Percentiles rank a stretch among this genome's conserved stretches.
phyloP scores from a whole-genome alignment of 2,888 invertebrate genomes.

The Dexiosoma caninum region DNA sequence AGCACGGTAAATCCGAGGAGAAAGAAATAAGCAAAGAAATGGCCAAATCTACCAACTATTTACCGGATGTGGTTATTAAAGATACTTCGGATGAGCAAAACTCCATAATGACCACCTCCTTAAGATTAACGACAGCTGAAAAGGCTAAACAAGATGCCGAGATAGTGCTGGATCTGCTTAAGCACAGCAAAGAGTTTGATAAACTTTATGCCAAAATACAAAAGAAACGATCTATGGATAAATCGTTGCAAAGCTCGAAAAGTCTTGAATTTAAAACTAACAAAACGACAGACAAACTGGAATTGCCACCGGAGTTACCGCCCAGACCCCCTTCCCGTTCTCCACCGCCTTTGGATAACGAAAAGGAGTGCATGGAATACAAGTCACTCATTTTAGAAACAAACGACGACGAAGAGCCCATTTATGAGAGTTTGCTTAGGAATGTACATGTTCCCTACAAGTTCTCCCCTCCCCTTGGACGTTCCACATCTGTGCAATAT shows the following conservation, averaged over 20 bases:
- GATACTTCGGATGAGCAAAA: conserved; percentile 58
- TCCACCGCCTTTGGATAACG: conserved; percentile 73
- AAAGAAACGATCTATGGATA: conserved; percentile 75
- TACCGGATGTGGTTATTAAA: conserved; percentile 66
- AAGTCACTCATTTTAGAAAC: conserved; percentile 42
- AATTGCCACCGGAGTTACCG: conserved; percentile 67
- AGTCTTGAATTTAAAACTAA: conserved; percentile 59
- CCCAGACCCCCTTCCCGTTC: conserved; percentile 76
- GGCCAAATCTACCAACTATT: conserved; percentile 19
- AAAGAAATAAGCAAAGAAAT: conserved; percentile 30
- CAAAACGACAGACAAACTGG: background rate
- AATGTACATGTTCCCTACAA: conserved; percentile 78
- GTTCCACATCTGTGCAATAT: conserved; percentile 74
- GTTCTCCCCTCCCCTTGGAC: conserved; percentile 75
- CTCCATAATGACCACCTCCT: conserved; percentile 57
- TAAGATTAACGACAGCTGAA: conserved; percentile 79
- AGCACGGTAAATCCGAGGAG: conserved; percentile 43
- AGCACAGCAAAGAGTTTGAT: conserved; percentile 90
- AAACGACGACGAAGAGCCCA: conserved; percentile 74
- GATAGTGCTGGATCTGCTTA: conserved; percentile 87
- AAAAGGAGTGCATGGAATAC: conserved; percentile 61
- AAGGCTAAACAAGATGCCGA: conserved; percentile 81
- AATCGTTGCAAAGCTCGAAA: conserved; percentile 61
- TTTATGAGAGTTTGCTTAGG: conserved; percentile 76
- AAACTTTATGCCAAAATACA: conserved; percentile 87